phyloP scores from a whole-genome alignment of 2,113 vertebrate species.

The Cairina moschata region DNA sequence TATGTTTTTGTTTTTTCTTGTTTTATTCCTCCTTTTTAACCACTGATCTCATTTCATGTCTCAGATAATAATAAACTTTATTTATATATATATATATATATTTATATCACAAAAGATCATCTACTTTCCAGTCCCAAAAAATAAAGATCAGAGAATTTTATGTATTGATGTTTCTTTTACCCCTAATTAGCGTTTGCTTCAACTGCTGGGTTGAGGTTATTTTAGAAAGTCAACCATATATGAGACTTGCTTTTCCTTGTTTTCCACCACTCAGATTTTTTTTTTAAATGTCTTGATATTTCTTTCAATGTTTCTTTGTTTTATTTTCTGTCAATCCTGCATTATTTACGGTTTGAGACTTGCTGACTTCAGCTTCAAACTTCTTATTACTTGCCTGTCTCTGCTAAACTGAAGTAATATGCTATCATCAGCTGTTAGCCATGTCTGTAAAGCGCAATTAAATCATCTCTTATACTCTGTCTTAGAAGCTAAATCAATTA shows the following conservation, averaged over 20 bases:
- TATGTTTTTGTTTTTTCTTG: background rate
- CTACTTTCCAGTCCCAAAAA: background rate
- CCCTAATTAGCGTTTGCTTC: background rate
- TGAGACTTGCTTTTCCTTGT: background rate
- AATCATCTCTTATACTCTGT: background rate
- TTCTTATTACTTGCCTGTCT: background rate
- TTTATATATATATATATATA: background rate
- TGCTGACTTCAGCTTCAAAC: background rate
- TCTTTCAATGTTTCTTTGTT: background rate
- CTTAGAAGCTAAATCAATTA: background rate
- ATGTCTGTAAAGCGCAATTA: background rate
- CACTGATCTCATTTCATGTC: background rate
- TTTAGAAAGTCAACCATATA: background rate
- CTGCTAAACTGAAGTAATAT: background rate
- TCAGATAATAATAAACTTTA: background rate
- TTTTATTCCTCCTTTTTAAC: background rate
- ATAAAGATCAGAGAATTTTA: background rate
- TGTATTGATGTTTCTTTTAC: background rate
- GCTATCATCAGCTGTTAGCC: background rate
- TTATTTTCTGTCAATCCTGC: background rate
- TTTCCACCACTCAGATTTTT: background rate
- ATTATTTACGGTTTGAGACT: background rate
- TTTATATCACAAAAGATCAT: background rate
- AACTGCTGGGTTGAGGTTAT: background rate
- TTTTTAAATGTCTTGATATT: background rate